Evolutionary conservation across 2,113 vertebrate species (phyloP).

Genomic region (Silurus glanis): DNA sequence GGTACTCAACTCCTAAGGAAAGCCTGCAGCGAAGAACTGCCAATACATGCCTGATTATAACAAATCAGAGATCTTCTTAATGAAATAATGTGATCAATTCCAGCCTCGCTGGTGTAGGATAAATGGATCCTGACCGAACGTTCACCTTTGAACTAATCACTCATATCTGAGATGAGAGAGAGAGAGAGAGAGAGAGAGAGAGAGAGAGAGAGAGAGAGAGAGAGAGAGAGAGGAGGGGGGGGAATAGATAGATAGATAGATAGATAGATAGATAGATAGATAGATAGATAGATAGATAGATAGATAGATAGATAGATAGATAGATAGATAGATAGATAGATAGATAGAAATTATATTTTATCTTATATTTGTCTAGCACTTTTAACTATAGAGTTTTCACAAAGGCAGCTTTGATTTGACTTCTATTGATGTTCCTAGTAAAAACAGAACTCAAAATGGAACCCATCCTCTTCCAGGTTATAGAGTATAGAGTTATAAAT

Average conservation of each 20-base stretch:
- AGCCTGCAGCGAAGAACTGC: conserved; percentile 88
- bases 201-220: not conserved
- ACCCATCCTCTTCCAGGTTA: not conserved
- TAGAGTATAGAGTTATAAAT: not conserved
- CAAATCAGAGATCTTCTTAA: conserved; percentile 94
- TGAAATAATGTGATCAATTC: conserved; percentile 99
- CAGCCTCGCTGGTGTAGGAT: conserved; percentile 85
- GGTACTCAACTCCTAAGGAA: conserved; percentile 88
- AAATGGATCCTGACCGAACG: conserved; percentile 93
- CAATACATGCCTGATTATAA: conserved; percentile 97
- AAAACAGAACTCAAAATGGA: not conserved
- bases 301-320: conserved; percentile 66
- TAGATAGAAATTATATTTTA: too few species aligned
- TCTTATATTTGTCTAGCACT: too few species aligned
- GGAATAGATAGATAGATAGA: not conserved
- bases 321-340: too few species aligned
- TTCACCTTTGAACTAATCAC: conserved; percentile 92
- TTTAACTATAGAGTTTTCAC: not conserved
- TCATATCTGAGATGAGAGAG: conserved; percentile 75
- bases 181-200: not conserved
- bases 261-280: not conserved
- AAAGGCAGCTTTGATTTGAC: not conserved
- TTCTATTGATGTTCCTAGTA: not conserved
- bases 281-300: conserved; percentile 49
- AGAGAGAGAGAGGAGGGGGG: too few species aligned